These are phyloP conservation scores for Ceramica pisi DNA, from an alignment of 2,888 invertebrate genomes.

Conservation along the genomic window DNA sequence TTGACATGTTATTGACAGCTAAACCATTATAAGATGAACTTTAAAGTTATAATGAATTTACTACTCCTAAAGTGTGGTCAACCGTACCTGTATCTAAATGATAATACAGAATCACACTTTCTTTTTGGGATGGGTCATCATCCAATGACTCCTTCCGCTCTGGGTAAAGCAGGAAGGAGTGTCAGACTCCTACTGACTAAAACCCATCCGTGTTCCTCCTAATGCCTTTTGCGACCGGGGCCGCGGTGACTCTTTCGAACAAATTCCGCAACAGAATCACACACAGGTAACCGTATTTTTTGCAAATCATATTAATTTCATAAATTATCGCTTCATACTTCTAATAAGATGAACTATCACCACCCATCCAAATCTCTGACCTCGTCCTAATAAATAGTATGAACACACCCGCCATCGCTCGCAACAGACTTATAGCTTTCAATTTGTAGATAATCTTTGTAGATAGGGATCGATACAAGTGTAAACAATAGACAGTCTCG, in stretches of 20 bases:
- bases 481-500: conserved; percentile 63
- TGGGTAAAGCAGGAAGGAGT: too few species aligned
- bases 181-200: too few species aligned
- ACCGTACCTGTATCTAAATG: too few species aligned
- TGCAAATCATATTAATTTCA: not conserved
- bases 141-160: too few species aligned
- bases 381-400: conserved; percentile 63
- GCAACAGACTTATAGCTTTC: conserved; percentile 63
- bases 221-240: too few species aligned
- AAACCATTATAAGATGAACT: too few species aligned
- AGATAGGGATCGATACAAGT: conserved; percentile 63
- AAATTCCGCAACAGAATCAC: not conserved
- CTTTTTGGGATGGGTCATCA: too few species aligned
- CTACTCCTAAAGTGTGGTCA: too few species aligned
- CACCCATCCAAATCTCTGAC: conserved; percentile 54
- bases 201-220: too few species aligned
- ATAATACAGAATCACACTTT: not conserved
- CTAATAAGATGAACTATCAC: conserved; percentile 52
- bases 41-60: too few species aligned
- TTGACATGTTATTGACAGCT: too few species aligned
- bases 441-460: conserved; percentile 64
- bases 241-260: too few species aligned
- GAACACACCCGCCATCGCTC: conserved; percentile 58
- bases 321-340: conserved; percentile 24
- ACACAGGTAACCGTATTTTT: not conserved